phyloP scores from a whole-genome alignment of 2,113 vertebrate species.

The Phrynosoma platyrhinos region DNA sequence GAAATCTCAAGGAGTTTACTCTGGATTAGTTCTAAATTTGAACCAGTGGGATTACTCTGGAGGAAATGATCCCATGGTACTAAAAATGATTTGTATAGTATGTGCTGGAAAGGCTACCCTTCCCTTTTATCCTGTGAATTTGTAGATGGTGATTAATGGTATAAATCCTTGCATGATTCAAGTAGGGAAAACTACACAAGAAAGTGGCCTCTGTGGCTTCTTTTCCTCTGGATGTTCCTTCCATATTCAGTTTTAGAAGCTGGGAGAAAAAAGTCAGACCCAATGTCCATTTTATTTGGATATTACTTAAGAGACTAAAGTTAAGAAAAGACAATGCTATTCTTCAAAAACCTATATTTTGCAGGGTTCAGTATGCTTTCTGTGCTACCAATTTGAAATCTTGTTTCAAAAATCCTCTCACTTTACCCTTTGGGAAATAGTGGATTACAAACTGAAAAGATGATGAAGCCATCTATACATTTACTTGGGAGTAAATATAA shows the following conservation, averaged over 20 bases:
- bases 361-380: neutral
- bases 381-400: neutral
- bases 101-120: neutral
- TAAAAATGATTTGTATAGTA: neutral
- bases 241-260: neutral
- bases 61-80: neutral
- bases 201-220: neutral
- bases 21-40: neutral
- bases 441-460: neutral
- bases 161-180: neutral
- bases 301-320: neutral
- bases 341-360: neutral
- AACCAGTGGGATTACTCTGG: neutral
- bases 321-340: neutral
- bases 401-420: neutral
- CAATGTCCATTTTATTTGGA: neutral
- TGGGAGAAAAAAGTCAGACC: neutral
- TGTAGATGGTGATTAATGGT: neutral
- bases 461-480: neutral
- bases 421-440: neutral
- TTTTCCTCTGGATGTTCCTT: neutral
- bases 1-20: neutral
- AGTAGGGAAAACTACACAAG: neutral
- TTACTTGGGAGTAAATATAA: neutral
- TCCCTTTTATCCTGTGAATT: neutral